These are phyloP conservation scores for Ceyx cyanopectus DNA, from an alignment of 2,113 vertebrate genomes.

Conservation along the genomic window DNA sequence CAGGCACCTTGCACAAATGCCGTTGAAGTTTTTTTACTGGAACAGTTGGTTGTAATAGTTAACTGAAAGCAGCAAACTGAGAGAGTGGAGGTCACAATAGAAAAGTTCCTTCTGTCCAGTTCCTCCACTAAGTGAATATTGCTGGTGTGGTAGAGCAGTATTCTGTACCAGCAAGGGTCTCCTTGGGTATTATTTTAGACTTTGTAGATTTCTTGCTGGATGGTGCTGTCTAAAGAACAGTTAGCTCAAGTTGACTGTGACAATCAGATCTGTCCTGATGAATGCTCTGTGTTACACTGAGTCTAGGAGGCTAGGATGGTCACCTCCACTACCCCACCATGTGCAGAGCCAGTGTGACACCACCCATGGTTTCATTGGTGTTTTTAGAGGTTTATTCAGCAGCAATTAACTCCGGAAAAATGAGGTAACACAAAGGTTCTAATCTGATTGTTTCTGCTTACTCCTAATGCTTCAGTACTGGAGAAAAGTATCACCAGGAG, in stretches of 20 bases:
- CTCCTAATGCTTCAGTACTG: background rate
- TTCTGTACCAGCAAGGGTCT: background rate
- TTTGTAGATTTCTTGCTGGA: background rate
- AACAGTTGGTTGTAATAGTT: background rate
- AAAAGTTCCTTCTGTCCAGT: background rate
- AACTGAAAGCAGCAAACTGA: background rate
- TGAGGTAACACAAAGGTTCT: background rate
- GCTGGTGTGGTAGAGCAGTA: background rate
- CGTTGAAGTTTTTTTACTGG: background rate
- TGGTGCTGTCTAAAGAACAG: background rate
- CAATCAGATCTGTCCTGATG: background rate
- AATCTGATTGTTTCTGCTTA: background rate
- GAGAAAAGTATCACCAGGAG: background rate
- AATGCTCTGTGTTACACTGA: background rate
- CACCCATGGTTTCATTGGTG: fast-evolving
- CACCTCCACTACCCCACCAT: background rate
- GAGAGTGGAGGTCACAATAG: background rate
- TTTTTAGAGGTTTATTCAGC: background rate
- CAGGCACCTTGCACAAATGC: background rate
- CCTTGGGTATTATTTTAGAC: background rate
- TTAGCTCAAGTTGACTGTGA: background rate
- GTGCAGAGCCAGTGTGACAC: background rate
- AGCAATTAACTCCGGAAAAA: background rate
- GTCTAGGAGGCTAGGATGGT: background rate
- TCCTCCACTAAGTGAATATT: background rate